phyloP scores from a whole-genome alignment of 2,888 invertebrate species.

The Abrostola triplasia region DNA sequence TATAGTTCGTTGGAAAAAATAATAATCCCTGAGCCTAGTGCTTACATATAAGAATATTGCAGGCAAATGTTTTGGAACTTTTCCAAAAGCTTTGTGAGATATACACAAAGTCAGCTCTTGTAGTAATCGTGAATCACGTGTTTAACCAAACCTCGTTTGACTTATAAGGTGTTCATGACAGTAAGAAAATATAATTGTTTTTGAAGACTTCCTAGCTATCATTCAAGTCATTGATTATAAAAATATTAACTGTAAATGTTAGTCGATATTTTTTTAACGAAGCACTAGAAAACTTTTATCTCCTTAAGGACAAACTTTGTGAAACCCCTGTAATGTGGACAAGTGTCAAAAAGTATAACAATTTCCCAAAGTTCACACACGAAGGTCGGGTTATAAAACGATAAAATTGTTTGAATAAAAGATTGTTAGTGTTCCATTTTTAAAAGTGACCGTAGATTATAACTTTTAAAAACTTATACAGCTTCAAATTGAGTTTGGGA shows the following conservation, averaged over 20 bases:
- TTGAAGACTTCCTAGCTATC: conserved; percentile 4
- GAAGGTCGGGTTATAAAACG: conserved; percentile 27
- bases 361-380: conserved; percentile 26
- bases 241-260: conserved; percentile 22
- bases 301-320: conserved; percentile 29
- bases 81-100: conserved; percentile 33
- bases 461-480: conserved; percentile 35
- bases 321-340: conserved; percentile 37
- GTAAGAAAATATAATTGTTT: conserved; percentile 9
- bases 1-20: conserved; percentile 12
- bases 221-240: too few relatives aligned
- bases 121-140: conserved; percentile 23
- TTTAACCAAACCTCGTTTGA: conserved; percentile 22
- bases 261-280: conserved; percentile 22
- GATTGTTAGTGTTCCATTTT: conserved; percentile 40
- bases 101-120: conserved; percentile 18
- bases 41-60: conserved; percentile 19
- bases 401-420: conserved; percentile 45
- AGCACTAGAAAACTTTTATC: conserved; percentile 17
- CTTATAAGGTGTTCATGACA: conserved; percentile 10
- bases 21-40: conserved; percentile 6
- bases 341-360: conserved; percentile 44
- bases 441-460: conserved; percentile 33
- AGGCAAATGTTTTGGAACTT: conserved; percentile 27
- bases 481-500: conserved; percentile 43